Evolutionary conservation across 2,888 invertebrate genomes (phyloP), one percentile per base, ranked within the genome.

Genomic region (Gnatocerus cornutus): DNA sequence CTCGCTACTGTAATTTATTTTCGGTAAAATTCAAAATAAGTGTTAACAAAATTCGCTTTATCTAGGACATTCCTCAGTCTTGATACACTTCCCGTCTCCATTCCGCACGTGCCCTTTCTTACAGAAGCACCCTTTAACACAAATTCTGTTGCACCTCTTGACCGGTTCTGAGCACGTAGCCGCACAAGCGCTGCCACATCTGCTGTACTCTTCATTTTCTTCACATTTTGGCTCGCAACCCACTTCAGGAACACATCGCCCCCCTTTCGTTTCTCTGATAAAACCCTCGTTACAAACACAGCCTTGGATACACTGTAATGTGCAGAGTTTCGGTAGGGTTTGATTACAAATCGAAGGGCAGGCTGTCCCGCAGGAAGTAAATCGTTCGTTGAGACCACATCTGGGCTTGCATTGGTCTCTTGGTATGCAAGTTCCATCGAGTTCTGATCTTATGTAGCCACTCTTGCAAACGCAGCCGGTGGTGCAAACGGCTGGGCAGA

Each of bases 391-490:
- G 2, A 9, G 9, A 1, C 9, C 33, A 33, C 33, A 33, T 4
- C 1, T 41, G 1, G 12, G 6, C n/a, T 41, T 41, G 12, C 41
- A 41, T 6, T 10, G 10, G 41, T 12, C 12, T 41, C 3, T 6
- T 10, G 10, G 7, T 41, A 41, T 13, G 10, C 41, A 41, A 1
- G n/a, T n/a, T 12, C 41, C 41, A 12, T n/a, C 41, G 1, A 6
- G 3, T 4, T 6, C 12, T n/a, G 12, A 12, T 41, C 41, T 10
- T 12, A 41, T 12, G 6, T 41, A 41, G 1, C 41, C 41, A 6
- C 2, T 30, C 13, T 4, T 5, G 33, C 52, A 63, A 21, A 68
- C 71, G 33, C 63, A 71, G 5, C 68, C 68, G 2, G 10, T 13
- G 41, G 10, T 2, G 10, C 41, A 41, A 7, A 12, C 13, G 10